Percentiles rank a stretch among this genome's conserved stretches.
Evolutionary conservation across 2,888 invertebrate genomes (phyloP).

Genomic region (Platycheirus rosarum): DNA sequence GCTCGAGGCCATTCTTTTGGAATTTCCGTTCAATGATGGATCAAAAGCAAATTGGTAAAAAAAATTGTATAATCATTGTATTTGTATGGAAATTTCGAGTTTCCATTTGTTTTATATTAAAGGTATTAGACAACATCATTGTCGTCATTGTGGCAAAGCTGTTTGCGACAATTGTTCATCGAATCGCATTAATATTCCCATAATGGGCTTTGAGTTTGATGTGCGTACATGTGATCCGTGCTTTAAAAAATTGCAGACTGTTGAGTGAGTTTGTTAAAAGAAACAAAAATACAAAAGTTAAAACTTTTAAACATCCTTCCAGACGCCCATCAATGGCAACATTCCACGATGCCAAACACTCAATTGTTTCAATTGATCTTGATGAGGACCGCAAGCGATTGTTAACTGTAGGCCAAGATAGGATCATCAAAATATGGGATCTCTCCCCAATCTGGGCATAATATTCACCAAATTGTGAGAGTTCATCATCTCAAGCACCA

Average conservation of each 20-base stretch:
- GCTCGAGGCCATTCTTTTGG: conserved; percentile 99
- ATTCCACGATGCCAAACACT: conserved; percentile 97
- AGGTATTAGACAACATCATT: conserved; percentile 93
- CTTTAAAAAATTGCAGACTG: conserved; percentile 90
- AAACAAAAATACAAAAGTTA: no score
- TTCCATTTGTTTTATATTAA: conserved; percentile 9
- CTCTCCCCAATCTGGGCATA: conserved; percentile 86
- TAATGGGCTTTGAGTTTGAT: conserved; percentile 99
- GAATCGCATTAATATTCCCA: conserved; percentile 93
- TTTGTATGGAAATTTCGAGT: no score
- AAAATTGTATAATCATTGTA: not conserved
- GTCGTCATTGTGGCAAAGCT: conserved; percentile 96
- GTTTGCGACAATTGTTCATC: conserved; percentile 96
- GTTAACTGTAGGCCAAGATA: conserved; percentile 96
- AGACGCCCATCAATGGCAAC: conserved; percentile 96
- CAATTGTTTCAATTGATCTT: conserved; percentile 92
- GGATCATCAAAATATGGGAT: conserved; percentile 97
- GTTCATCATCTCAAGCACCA: conserved; percentile 61
- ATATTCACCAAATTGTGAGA: conserved; percentile 75
- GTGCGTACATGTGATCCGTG: conserved; percentile 98
- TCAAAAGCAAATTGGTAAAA: conserved; percentile 90
- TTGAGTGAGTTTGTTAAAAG: conserved; percentile 93
- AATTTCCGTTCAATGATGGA: conserved; percentile 99
- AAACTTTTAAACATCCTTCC: no score
- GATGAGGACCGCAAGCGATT: conserved; percentile 94